Base-by-base conservation (phyloP, 2,113 vertebrate genomes). In the Rhipidura dahli region DNA sequence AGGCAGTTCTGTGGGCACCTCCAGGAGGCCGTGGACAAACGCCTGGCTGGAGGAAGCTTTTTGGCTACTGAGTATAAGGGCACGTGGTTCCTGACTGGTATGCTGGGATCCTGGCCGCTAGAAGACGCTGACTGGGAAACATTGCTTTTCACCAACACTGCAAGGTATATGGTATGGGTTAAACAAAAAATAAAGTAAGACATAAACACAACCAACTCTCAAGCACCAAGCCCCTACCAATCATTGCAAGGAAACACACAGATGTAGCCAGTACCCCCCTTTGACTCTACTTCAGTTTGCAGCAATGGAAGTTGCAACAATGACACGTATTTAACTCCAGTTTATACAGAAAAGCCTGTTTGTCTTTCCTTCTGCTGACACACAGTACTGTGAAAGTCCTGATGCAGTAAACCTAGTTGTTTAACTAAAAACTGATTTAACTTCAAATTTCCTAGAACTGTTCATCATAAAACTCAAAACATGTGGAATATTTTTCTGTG, bases 31-130 rank as follows among this genome's bases (percentile, higher is more conserved):
- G 20, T 8, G 1, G 22, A 33, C 10, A 93, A 93, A 18, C 59
- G 0, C 7, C 93, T 97, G 68, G 69, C 71, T 40, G 97, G 96
- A 17, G 99, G 99, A 37, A 97, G 98, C 20, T 97, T 98, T 5
- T 89, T 98, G 6, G 97, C 96, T 30, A 97, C 98, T 0, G 77
- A 98, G n/a, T 98, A 99, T 35, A 96, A 95, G 28, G 98, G 98
- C 15, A 98, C 98, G 0, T 99, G 97, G 89, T 99, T 99, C 77
- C 96, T 99, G 53, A 99, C 98, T 0, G 99, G 99, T 2, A 92
- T 99, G 44, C 96, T 98, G 68, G 94, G 98, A 28, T 93, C 98
- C 1, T 86, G 80, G 9, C 94, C 97, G 0, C 63, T 60, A 14
- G 80, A 92, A 53, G 93, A 71, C 21, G 45, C 86, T 33, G 94